phyloP scores from a whole-genome alignment of 2,113 vertebrate genomes.

The Cettia cetti region DNA sequence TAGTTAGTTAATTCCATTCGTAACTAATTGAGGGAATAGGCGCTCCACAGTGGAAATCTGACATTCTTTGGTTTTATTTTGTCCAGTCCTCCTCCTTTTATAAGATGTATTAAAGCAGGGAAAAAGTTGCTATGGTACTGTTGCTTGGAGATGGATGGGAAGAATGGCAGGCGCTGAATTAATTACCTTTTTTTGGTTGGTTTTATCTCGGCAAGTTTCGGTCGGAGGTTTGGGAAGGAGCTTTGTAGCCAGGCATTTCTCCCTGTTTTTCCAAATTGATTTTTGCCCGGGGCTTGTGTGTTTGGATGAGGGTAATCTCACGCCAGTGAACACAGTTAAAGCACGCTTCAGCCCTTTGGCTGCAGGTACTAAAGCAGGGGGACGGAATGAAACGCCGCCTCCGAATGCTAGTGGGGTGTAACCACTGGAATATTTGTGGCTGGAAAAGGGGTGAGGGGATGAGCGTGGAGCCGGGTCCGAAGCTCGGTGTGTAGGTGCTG shows the following conservation, averaged over 20 bases:
- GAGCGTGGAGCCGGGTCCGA: neutral
- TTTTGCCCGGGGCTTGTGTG: neutral
- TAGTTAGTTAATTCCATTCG: neutral
- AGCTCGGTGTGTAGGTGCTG: conserved; percentile 8
- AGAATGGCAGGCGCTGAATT: conserved; percentile 43
- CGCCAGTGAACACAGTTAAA: neutral
- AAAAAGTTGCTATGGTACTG: conserved; percentile 76
- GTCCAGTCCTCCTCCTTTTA: neutral
- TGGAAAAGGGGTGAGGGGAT: neutral
- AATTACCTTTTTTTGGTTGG: neutral
- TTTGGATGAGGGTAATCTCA: neutral
- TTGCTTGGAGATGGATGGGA: conserved; percentile 73
- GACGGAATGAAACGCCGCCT: neutral
- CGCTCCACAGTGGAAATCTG: neutral
- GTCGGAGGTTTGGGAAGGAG: neutral
- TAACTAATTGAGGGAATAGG: neutral
- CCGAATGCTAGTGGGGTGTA: neutral
- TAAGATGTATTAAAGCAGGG: neutral
- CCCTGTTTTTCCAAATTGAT: neutral
- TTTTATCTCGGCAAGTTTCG: neutral
- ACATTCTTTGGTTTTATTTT: neutral
- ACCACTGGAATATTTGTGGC: neutral
- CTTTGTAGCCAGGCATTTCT: neutral
- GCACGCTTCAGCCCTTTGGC: neutral
- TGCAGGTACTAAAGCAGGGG: neutral